These are phyloP conservation scores for Acanthis flammea DNA, from an alignment of 2,797 vertebrate species.

Conservation along the genomic window DNA sequence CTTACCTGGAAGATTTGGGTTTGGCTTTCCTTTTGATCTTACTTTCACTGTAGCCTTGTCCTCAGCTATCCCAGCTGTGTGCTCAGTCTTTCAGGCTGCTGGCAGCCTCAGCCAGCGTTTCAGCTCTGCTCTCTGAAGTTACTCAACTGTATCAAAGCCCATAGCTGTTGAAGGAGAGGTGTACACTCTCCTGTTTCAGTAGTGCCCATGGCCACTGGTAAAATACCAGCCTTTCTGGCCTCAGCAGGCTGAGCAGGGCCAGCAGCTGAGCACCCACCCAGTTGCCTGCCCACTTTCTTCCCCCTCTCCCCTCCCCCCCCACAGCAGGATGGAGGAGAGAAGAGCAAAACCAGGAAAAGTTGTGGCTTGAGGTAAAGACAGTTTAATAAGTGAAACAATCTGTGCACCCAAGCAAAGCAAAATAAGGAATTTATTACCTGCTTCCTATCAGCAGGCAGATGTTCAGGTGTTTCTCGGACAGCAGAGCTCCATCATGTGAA, in stretches of 20 bases:
- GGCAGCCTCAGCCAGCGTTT: neutral
- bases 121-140: neutral
- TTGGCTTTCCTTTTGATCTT: neutral
- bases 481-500: neutral
- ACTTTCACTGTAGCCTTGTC: neutral
- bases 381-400: neutral
- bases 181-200: neutral
- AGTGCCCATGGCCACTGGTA: neutral
- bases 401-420: neutral
- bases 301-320: accelerated
- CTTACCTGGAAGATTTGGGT: neutral
- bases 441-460: neutral
- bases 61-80: neutral
- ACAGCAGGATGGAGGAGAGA: neutral
- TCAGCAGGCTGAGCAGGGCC: neutral
- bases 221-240: neutral
- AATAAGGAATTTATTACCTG: neutral
- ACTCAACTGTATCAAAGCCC: neutral
- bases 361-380: neutral
- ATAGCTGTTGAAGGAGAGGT: neutral
- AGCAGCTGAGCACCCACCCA: neutral
- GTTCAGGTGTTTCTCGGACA: neutral
- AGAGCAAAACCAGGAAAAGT: neutral
- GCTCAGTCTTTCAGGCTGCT: neutral
- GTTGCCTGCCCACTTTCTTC: neutral